Conservation (phyloP, 1,140 invertebrate genomes). For the Neuroterus valhalla region DNA sequence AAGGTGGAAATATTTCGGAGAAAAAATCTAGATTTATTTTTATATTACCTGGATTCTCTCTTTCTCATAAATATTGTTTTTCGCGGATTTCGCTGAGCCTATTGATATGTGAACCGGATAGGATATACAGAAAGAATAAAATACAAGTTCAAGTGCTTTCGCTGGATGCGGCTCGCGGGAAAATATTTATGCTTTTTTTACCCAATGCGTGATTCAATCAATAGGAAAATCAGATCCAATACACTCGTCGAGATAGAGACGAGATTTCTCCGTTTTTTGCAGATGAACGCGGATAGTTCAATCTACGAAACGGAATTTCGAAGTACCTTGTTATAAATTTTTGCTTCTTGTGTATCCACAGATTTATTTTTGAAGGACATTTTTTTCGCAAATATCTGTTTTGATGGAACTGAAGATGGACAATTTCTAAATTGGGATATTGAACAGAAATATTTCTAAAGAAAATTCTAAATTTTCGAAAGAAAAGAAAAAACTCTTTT, state of each 20-base stretch:
- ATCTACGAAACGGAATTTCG: neutral
- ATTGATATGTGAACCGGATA: neutral
- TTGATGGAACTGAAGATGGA: too few species aligned
- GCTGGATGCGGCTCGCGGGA: neutral
- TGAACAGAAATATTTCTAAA: too few species aligned
- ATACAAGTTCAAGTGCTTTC: neutral
- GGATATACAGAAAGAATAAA: neutral
- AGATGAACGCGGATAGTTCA: neutral
- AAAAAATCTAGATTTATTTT: too few species aligned
- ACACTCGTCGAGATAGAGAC: constrained; percentile 31
- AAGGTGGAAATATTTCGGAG: too few species aligned
- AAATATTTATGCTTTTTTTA: constrained; percentile 24
- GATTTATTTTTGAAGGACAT: constrained; percentile 4
- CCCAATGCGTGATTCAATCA: constrained; percentile 22
- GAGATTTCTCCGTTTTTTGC: constrained; percentile 25
- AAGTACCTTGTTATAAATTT: constrained; percentile 12
- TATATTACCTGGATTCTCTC: too few species aligned
- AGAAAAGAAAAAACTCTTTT: too few species aligned
- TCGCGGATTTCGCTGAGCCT: neutral
- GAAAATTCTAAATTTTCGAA: too few species aligned
- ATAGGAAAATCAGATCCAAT: constrained; percentile 13
- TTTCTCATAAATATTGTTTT: too few species aligned
- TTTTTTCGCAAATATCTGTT: constrained; percentile 35
- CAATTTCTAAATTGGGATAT: too few species aligned
- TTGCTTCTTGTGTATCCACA: neutral